phyloP scores from a whole-genome alignment of 2,797 vertebrate genomes.

The Glyptemys insculpta region DNA sequence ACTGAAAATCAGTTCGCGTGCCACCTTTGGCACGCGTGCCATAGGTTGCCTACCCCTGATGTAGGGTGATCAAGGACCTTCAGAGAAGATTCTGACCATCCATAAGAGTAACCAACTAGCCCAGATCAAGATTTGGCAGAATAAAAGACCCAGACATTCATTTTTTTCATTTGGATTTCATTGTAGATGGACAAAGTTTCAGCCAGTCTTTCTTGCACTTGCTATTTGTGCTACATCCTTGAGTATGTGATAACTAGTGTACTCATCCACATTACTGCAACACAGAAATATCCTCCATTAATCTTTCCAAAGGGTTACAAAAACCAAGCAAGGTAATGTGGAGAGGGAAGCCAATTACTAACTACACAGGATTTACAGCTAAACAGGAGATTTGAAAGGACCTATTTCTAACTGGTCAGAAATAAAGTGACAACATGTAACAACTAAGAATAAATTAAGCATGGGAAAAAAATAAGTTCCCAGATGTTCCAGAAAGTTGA shows the following conservation, averaged over 20 bases:
- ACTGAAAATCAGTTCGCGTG: no score
- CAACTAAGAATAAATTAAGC: constrained; percentile 43
- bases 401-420: constrained; percentile 38
- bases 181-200: neutral
- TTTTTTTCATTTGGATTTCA: neutral
- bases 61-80: neutral
- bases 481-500: constrained; percentile 16
- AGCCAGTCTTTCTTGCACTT: neutral
- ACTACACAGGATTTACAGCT: constrained; percentile 20
- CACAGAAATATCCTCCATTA: constrained; percentile 31
- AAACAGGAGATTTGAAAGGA: constrained; percentile 25
- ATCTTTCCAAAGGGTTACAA: constrained; percentile 5
- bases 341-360: constrained; percentile 38
- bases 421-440: constrained; percentile 41
- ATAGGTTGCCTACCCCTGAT: no score
- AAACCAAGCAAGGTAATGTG: constrained; percentile 48
- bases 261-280: neutral
- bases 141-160: no score
- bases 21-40: no score
- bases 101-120: neutral
- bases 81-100: neutral
- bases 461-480: neutral
- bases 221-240: neutral
- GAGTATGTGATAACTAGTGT: neutral
- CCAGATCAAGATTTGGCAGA: neutral